A percentile compares a stretch with the other conserved stretches of the same genome.
phyloP scores from a whole-genome alignment of 2,797 vertebrate species.

The Lycodopsis pacificus region DNA sequence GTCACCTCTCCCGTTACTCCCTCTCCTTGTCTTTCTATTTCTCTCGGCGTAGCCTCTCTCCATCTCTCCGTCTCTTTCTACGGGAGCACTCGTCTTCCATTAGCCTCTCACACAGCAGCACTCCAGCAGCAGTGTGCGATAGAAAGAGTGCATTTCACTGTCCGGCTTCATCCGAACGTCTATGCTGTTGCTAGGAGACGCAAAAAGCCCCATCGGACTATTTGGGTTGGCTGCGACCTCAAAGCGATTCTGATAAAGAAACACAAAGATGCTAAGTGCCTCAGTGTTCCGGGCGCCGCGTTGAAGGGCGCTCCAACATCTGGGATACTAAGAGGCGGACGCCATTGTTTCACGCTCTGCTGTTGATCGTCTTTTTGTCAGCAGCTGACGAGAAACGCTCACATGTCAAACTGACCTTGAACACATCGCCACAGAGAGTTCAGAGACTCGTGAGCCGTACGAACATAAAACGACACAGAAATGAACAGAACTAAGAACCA shows the following conservation, averaged over 20 bases:
- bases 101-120: constrained; percentile 22
- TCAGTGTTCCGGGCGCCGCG: neutral
- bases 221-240: neutral
- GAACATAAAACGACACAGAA: neutral
- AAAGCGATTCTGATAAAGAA: neutral
- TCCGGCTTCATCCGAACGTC: constrained; percentile 28
- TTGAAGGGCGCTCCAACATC: constrained; percentile 4
- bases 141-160: constrained; percentile 2
- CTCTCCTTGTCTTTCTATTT: neutral
- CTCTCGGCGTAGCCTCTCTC: neutral
- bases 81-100: constrained; percentile 41
- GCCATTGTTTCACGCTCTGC: neutral
- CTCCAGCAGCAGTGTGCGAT: constrained; percentile 18
- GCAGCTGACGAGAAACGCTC: neutral
- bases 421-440: rapidly evolving
- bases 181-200: constrained; percentile 62
- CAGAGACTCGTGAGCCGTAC: neutral
- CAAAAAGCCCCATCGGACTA: neutral
- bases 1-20: neutral
- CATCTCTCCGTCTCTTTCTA: constrained; percentile 8
- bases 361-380: neutral
- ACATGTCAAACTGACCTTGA: neutral
- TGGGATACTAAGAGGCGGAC: neutral
- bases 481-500: neutral
- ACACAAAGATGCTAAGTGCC: constrained; percentile 10